Conservation (phyloP, 2,888 invertebrate genomes). For the Trisateles emortualis region DNA sequence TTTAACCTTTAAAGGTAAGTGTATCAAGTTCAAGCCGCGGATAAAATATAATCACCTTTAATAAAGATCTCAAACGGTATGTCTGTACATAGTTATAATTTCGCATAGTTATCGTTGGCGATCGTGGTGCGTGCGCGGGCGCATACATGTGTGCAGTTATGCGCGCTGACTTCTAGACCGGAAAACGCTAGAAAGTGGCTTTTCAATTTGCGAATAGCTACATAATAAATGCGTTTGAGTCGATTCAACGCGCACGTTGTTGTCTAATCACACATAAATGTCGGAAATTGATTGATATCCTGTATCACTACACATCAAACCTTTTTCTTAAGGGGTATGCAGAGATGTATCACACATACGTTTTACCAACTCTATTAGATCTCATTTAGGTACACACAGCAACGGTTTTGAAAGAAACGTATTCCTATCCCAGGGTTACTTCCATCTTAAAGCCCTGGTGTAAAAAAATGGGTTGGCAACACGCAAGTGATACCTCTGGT, state of each 20-base stretch:
- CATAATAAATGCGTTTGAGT: slow-evolving; percentile 69
- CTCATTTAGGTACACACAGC: too few relatives aligned
- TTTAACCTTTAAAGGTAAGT: too few relatives aligned
- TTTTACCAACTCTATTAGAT: too few relatives aligned
- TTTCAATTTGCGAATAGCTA: slow-evolving; percentile 85
- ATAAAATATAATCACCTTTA: background rate
- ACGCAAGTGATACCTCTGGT: too few relatives aligned
- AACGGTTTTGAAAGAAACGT: too few relatives aligned
- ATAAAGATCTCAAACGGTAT: slow-evolving; percentile 31
- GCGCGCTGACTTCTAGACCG: slow-evolving; percentile 82
- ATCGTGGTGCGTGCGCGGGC: slow-evolving; percentile 38
- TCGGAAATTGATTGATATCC: slow-evolving; percentile 25
- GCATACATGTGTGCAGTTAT: slow-evolving; percentile 69
- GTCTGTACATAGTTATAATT: slow-evolving; percentile 27
- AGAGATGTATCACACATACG: too few relatives aligned
- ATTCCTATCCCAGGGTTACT: too few relatives aligned
- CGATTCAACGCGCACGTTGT: slow-evolving; percentile 48
- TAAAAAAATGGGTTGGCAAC: too few relatives aligned
- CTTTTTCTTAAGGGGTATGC: too few relatives aligned
- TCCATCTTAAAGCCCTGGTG: too few relatives aligned
- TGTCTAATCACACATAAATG: slow-evolving; percentile 36
- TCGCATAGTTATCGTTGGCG: slow-evolving; percentile 37
- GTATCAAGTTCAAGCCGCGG: too few relatives aligned
- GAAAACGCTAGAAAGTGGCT: slow-evolving; percentile 86
- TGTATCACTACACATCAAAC: background rate